These are phyloP conservation scores for Spicauda simplicius DNA, from an alignment of 2,888 invertebrate genomes.

Conservation along the genomic window DNA sequence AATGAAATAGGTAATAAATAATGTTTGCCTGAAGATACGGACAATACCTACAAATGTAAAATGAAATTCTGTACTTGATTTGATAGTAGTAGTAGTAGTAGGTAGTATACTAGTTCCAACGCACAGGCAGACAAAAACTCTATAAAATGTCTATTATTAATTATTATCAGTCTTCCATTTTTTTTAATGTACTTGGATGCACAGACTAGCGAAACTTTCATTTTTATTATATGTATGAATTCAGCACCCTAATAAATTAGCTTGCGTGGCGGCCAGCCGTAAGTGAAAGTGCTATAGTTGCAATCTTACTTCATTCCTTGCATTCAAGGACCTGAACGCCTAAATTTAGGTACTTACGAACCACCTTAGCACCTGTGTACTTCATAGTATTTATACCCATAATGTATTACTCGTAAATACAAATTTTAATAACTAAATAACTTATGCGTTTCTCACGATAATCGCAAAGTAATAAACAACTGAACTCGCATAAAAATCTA, in stretches of 20 bases:
- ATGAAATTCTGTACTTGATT: too few relatives aligned
- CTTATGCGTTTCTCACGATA: not conserved
- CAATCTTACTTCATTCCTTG: constrained; percentile 22
- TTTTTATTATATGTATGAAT: not conserved
- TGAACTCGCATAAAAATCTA: not conserved
- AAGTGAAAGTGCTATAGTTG: constrained; percentile 33
- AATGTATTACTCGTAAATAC: constrained; percentile 5
- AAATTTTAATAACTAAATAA: constrained; percentile 7
- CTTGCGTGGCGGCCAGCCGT: constrained; percentile 23
- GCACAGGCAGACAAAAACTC: too few relatives aligned
- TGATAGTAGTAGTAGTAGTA: too few relatives aligned
- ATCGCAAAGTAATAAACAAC: not conserved
- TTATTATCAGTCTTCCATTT: too few relatives aligned
- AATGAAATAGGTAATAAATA: too few relatives aligned
- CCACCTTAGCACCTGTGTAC: constrained; percentile 4
- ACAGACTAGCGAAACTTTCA: too few relatives aligned
- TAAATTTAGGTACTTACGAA: constrained; percentile 1
- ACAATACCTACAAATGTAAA: too few relatives aligned
- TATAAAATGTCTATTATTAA: too few relatives aligned
- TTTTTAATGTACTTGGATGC: too few relatives aligned
- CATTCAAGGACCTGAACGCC: constrained; percentile 17
- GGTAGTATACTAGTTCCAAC: too few relatives aligned
- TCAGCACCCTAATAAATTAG: constrained; percentile 20
- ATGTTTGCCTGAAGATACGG: too few relatives aligned
- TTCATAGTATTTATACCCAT: too few relatives aligned